These are phyloP conservation scores for Gymnothorax javanicus DNA, from an alignment of 2,797 vertebrate species.

Conservation along the genomic window DNA sequence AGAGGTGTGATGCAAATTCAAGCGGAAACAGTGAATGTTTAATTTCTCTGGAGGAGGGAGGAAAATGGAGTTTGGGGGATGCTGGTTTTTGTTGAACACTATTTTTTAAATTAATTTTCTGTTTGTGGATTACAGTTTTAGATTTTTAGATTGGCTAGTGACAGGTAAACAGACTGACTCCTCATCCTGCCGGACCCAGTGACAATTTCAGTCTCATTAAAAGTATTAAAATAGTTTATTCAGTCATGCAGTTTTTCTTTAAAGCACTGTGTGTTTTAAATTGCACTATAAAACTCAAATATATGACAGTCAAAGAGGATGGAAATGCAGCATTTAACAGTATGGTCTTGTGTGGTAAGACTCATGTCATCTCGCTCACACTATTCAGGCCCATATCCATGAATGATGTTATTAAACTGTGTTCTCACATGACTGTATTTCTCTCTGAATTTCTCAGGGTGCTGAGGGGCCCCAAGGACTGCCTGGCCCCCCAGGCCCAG, in stretches of 20 bases:
- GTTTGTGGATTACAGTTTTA: not conserved
- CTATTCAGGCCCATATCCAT: not conserved
- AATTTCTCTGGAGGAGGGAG: not conserved
- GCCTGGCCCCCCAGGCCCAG: slow-evolving; percentile 83
- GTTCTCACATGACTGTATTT: not conserved
- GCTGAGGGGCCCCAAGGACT: slow-evolving; percentile 85
- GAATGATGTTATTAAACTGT: not conserved
- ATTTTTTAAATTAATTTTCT: slow-evolving; percentile 20
- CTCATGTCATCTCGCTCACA: no score
- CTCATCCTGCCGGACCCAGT: not conserved
- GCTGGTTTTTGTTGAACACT: slow-evolving; percentile 12
- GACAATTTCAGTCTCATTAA: not conserved
- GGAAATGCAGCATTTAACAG: not conserved
- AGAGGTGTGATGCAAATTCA: slow-evolving; percentile 13
- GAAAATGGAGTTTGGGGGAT: not conserved
- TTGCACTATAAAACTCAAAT: not conserved
- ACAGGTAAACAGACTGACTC: not conserved
- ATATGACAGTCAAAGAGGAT: not conserved
- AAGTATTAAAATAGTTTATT: not conserved
- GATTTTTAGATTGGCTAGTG: not conserved
- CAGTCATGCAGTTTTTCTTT: not conserved
- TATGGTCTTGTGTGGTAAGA: no score
- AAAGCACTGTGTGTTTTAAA: not conserved
- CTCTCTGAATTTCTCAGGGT: slow-evolving; percentile 72
- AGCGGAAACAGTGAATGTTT: slow-evolving; percentile 14